phyloP scores from a whole-genome alignment of 2,797 vertebrate species.

The Saguinus oedipus region DNA sequence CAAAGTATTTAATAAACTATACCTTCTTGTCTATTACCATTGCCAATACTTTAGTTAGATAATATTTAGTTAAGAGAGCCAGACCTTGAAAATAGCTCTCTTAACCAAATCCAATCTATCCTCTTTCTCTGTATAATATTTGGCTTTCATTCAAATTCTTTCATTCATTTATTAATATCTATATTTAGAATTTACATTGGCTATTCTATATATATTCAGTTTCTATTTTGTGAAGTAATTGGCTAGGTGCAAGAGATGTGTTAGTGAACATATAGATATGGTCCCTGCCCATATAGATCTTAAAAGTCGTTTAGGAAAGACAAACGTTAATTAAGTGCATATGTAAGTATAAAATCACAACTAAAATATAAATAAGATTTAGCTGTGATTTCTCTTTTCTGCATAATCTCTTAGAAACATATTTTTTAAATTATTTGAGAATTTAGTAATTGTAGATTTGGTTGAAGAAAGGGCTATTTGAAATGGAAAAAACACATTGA shows the following conservation, averaged over 20 bases:
- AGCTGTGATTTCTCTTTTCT: neutral
- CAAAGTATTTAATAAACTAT: neutral
- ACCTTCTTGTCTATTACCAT: neutral
- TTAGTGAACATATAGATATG: neutral
- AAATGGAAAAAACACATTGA: neutral
- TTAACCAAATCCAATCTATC: neutral
- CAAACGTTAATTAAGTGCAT: neutral
- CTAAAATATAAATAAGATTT: neutral
- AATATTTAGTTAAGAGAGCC: neutral
- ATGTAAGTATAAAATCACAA: neutral
- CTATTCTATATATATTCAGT: neutral
- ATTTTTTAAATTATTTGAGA: neutral
- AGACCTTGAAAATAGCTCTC: neutral
- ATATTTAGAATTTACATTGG: neutral
- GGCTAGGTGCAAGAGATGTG: neutral
- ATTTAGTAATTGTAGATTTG: neutral
- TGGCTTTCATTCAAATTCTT: neutral
- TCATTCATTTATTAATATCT: neutral
- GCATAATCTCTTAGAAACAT: neutral
- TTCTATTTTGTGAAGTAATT: neutral
- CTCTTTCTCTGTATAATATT: neutral
- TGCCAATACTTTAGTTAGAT: neutral
- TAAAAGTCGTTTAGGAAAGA: neutral
- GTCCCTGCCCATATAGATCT: neutral
- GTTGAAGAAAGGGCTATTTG: neutral